These are phyloP conservation scores for Isotomurus palustris DNA, from an alignment of 2,888 invertebrate genomes.

Conservation along the genomic window DNA sequence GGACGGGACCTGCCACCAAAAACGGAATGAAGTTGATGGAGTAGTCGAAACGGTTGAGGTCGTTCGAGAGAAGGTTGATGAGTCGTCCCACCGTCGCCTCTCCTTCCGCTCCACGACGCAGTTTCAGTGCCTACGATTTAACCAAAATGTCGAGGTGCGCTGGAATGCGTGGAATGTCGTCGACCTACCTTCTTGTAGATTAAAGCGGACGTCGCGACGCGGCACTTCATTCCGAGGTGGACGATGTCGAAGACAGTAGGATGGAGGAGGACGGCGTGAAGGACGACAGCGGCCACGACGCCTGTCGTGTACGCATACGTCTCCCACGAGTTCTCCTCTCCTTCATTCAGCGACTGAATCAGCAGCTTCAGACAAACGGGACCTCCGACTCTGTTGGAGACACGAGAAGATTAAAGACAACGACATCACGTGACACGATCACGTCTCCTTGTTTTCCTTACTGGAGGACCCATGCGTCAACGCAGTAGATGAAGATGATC, in stretches of 20 bases:
- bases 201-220: slow-evolving; percentile 20
- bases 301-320: slow-evolving; percentile 16
- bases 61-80: slow-evolving; percentile 89
- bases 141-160: neutral
- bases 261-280: slow-evolving; percentile 18
- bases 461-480: slow-evolving; percentile 14
- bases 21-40: neutral
- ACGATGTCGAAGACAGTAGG: slow-evolving; percentile 21
- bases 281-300: slow-evolving; percentile 10
- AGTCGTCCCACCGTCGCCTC: slow-evolving; percentile 87
- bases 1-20: slow-evolving; percentile 3
- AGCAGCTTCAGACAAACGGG: slow-evolving; percentile 21
- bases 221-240: slow-evolving; percentile 19
- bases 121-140: slow-evolving; percentile 54
- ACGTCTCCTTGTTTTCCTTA: slow-evolving; percentile 12
- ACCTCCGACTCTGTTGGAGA: slow-evolving; percentile 11
- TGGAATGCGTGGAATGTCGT: neutral
- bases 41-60: slow-evolving; percentile 50
- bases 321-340: neutral
- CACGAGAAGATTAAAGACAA: neutral
- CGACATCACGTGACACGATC: neutral
- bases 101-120: slow-evolving; percentile 71
- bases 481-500: neutral
- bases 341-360: slow-evolving; percentile 24
- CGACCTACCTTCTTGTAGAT: slow-evolving; percentile 27